Conservation (phyloP, 2,888 invertebrate genomes). For the Philonicus albiceps region DNA sequence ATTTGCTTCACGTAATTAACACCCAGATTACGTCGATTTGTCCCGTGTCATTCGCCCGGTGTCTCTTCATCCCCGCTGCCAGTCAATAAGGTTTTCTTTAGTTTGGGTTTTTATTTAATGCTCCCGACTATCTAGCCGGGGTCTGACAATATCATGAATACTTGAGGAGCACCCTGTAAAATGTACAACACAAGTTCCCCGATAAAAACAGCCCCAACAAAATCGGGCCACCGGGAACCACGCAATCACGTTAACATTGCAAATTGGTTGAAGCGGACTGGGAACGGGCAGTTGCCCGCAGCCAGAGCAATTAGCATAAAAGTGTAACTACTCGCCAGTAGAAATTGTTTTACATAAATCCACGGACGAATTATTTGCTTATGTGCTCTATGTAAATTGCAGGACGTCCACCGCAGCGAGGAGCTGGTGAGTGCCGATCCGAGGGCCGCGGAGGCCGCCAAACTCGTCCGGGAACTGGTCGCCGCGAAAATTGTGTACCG, state of each 20-base stretch:
- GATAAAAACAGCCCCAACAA: not conserved
- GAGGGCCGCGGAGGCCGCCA: conserved; percentile 46
- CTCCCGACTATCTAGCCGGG: not conserved
- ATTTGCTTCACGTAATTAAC: conserved; percentile 5
- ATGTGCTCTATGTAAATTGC: conserved; percentile 29
- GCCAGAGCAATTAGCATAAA: conserved; percentile 9
- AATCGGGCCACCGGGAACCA: not conserved
- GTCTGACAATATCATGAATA: not conserved
- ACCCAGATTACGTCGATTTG: not conserved
- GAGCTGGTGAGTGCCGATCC: conserved; percentile 41
- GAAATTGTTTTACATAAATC: conserved; percentile 12
- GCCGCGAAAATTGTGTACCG: conserved; percentile 54
- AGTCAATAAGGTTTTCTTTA: not conserved
- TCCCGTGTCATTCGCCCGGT: not conserved
- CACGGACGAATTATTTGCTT: not conserved
- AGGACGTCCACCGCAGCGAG: conserved; percentile 24
- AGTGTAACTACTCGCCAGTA: not conserved
- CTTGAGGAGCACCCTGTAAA: not conserved
- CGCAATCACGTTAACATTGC: conserved; percentile 22
- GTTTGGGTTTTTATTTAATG: not conserved
- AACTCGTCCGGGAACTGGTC: conserved; percentile 51
- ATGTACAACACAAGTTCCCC: not conserved
- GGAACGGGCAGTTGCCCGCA: not conserved
- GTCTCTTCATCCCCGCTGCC: not conserved
- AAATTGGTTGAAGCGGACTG: not conserved